Percentiles rank a stretch among this genome's conserved stretches.
Evolutionary conservation across 2,888 invertebrate species (phyloP).

Genomic region (Sminthurides aquaticus): DNA sequence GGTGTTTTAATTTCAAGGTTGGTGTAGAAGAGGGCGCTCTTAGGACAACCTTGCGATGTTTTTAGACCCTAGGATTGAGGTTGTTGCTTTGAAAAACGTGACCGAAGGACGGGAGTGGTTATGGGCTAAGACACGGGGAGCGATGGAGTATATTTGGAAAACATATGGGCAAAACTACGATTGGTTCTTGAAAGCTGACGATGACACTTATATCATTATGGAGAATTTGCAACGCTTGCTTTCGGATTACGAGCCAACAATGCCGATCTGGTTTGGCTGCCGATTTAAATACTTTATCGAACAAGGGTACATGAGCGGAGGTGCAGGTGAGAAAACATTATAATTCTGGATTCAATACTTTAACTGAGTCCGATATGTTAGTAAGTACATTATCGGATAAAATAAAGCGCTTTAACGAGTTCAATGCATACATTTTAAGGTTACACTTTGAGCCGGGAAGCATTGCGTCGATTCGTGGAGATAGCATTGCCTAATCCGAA

Average conservation of each 20-base stretch:
- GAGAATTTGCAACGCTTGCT: slow-evolving; percentile 93
- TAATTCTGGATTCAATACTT: no score
- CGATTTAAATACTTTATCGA: no score
- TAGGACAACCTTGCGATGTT: no score
- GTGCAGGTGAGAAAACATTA: slow-evolving; percentile 59
- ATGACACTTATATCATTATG: slow-evolving; percentile 67
- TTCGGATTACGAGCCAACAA: slow-evolving; percentile 61
- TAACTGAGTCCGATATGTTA: no score
- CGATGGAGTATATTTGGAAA: slow-evolving; percentile 79
- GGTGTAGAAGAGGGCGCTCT: no score
- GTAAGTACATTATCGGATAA: no score
- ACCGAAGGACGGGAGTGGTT: slow-evolving; percentile 83
- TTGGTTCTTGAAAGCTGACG: slow-evolving; percentile 97
- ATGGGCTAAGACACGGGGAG: slow-evolving; percentile 96
- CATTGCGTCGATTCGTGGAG: slow-evolving; percentile 68
- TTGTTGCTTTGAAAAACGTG: no score
- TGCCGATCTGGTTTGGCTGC: slow-evolving; percentile 86
- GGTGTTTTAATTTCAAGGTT: no score
- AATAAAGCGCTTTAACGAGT: no score
- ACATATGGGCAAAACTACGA: slow-evolving; percentile 78
- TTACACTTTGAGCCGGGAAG: slow-evolving; percentile 84
- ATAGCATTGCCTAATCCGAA: slow-evolving; percentile 62
- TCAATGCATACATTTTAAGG: slow-evolving; percentile 58
- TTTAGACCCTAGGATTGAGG: no score
- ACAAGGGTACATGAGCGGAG: slow-evolving; percentile 92